A percentile compares a stretch with the other conserved stretches of the same genome.
Evolutionary conservation across 2,797 vertebrate genomes (phyloP).

Genomic region (Smutsia gigantea): DNA sequence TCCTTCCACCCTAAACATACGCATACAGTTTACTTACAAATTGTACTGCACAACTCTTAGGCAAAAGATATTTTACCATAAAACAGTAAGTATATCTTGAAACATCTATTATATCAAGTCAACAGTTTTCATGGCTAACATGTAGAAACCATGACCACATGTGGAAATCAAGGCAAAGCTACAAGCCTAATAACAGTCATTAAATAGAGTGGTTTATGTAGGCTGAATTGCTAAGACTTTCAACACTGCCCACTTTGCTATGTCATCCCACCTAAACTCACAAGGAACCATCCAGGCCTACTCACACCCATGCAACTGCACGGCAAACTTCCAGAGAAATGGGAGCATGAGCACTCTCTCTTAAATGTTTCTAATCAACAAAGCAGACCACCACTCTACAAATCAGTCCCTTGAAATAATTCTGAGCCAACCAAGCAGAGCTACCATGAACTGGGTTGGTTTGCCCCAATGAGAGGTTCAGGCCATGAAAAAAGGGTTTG

Average conservation of each 20-base stretch:
- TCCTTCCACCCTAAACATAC: neutral
- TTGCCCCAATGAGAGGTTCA: neutral
- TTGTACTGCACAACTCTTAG: neutral
- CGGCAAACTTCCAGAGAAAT: conserved; percentile 40
- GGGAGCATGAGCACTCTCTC: neutral
- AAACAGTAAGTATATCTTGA: conserved; percentile 21
- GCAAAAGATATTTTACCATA: conserved; percentile 5
- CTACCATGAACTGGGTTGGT: neutral
- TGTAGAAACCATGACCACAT: conserved; percentile 24
- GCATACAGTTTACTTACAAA: conserved; percentile 21
- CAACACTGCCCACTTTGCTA: conserved; percentile 15
- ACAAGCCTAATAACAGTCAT: conserved; percentile 44
- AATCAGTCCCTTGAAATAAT: neutral
- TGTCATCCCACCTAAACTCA: neutral
- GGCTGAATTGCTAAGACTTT: conserved; percentile 37
- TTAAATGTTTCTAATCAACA: neutral
- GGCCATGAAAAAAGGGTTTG: neutral
- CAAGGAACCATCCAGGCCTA: neutral
- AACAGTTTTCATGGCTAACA: conserved; percentile 28
- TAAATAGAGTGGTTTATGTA: conserved; percentile 45
- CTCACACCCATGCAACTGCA: neutral
- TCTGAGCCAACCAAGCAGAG: neutral
- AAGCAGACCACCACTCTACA: neutral
- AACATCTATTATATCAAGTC: conserved; percentile 30
- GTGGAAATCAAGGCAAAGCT: conserved; percentile 51